Evolutionary conservation across 2,113 vertebrate genomes (phyloP), one percentile per base, ranked within the genome.

Genomic region (Pseudolaguvia tuberculata): DNA sequence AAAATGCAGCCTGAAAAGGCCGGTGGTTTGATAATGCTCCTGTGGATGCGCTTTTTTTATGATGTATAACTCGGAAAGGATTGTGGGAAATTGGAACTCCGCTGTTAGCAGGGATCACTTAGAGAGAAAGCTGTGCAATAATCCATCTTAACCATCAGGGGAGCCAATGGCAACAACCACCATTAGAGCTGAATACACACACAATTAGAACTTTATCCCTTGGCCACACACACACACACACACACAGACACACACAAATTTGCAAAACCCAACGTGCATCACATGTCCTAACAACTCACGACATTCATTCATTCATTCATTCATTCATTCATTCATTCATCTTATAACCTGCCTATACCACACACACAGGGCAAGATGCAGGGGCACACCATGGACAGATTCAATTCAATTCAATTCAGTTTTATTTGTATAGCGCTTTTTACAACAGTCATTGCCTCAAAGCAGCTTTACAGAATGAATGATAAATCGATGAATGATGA

Each of bases 71-170:
- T 42, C 71, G 31, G 15, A 53, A 9, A 56, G 75, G 45, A 70
- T 74, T 74, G 61, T 45, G 29, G 42, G 61, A 80, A 65, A 80
- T 74, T 77, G 52, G 57, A 23, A 2, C 55, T 78, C 2, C 27
- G 51, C 57, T 17, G 42, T 77, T 65, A 63, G 57, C 70, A 52
- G 0, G 45, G 71, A 74, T 74, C 66, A 73, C 63, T 77, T 80
- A 70, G 55, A 55, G 51, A 42, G 71, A 66, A 68, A 76, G 69
- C 69, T 57, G 35, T 71, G 50, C 57, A 73, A 18, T 55, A 48
- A 48, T 76, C 73, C 55, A 25, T n/a, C 12, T 31, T 23, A 57
- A 77, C 53, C 57, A 31, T 73, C 75, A 18, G 42, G 75, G 63
- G 27, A 80, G 45, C 23, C 56, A 52, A 52, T 45, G 47, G 55